Evolutionary conservation across 2,888 invertebrate species (phyloP), one percentile per base, ranked within the genome.

Genomic region (Lasius fuliginosus): DNA sequence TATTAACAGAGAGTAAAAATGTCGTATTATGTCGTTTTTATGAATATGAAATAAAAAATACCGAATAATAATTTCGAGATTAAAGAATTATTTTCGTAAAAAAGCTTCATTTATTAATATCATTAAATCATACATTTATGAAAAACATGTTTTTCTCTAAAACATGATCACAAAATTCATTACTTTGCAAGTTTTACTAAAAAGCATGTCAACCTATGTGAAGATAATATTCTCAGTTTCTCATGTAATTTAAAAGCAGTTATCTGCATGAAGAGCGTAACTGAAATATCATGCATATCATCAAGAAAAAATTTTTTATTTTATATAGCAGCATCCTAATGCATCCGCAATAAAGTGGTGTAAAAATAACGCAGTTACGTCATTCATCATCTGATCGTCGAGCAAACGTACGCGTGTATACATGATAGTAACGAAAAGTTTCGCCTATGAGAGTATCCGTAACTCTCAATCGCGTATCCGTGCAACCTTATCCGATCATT

Each of bases 381-480:
- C 90, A 83, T 90, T 86, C 90, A 89, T 90, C 90, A 88, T 90
- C 85, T 88, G 89, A 90, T 90, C 87, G 83, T 81, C 49, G 77
- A 46, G 33, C 56, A 62, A 69, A 77, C 82, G 79, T 84, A 76
- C 40, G 33, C 53, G 46, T 82, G 74, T 83, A 73, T 79, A 84
- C 75, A 82, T 86, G 84, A 88, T 84, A 27, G 60, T 64, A 69
- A 88, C 85, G 85, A 84, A 90, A 87, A 86, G 77, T 87, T 87
- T 86, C 82, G 67, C 83, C 83, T 79, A 67, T 79, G 58, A 74
- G 77, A 71, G 74, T 83, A 77, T 23, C 23, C 23, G 23, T 23
- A 23, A 23, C 23, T 0, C 81, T 90, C 85, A 90, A 90, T 90
- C 88, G 85, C 87, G 82, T 85, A 86, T 86, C 79, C 85, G 69